Conservation (phyloP, 2,888 invertebrate species). For the Anthoptus insignis region DNA sequence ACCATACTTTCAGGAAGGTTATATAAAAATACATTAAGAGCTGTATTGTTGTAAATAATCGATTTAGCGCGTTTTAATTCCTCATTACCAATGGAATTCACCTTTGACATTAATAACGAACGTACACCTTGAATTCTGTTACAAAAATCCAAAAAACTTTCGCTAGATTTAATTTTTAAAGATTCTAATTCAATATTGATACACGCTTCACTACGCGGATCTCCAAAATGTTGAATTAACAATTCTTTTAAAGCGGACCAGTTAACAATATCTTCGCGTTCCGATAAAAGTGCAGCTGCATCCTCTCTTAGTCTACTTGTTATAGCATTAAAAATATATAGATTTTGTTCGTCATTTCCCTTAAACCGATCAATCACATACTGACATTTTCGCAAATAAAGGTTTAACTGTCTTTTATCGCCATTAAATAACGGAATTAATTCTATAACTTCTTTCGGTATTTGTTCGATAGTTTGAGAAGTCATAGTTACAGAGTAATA, state of each 20-base stretch:
- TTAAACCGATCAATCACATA: not conserved
- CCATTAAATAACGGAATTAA: not conserved
- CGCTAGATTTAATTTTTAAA: not conserved
- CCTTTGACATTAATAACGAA: not conserved
- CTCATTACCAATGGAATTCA: not conserved
- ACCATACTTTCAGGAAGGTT: not conserved
- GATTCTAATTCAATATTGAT: not conserved
- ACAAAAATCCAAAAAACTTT: not conserved
- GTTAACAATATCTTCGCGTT: too few relatives aligned
- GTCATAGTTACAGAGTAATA: too few relatives aligned
- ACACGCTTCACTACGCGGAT: not conserved
- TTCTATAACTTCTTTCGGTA: not conserved
- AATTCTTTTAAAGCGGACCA: not conserved
- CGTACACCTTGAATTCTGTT: not conserved
- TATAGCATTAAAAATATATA: not conserved
- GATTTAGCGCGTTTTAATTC: not conserved
- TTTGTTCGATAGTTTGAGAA: too few relatives aligned
- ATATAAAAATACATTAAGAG: not conserved
- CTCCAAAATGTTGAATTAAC: too few relatives aligned
- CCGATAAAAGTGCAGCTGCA: too few relatives aligned
- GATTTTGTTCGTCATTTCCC: not conserved
- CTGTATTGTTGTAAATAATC: slow-evolving; percentile 1
- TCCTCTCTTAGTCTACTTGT: not conserved
- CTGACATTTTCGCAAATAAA: not conserved
- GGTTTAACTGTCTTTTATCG: not conserved